Conservation (phyloP, 2,113 vertebrate species). For the Zeus faber region DNA sequence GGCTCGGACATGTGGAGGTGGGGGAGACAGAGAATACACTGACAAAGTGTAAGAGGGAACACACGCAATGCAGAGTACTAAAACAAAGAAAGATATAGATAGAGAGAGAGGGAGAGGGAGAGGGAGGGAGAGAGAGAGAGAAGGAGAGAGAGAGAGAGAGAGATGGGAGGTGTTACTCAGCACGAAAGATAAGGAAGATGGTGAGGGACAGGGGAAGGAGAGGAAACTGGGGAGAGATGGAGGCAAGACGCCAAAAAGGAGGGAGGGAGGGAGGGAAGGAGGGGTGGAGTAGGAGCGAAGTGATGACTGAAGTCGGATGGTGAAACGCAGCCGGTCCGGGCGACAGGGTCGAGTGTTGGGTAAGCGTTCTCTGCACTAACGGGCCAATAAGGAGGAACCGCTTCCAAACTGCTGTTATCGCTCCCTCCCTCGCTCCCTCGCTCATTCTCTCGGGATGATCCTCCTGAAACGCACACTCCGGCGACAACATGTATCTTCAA, state of each 20-base stretch:
- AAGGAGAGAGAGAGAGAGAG: neutral
- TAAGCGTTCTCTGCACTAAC: constrained; percentile 2
- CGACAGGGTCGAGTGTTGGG: neutral
- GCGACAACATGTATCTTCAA: no score
- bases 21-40: neutral
- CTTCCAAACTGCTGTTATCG: neutral
- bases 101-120: neutral
- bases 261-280: neutral
- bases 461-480: constrained; percentile 8
- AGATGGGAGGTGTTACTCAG: constrained; percentile 40
- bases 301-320: constrained; percentile 3
- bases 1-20: neutral
- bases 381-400: constrained; percentile 5
- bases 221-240: constrained; percentile 2
- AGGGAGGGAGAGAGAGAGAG: neutral
- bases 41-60: no score
- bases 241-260: neutral
- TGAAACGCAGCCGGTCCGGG: neutral
- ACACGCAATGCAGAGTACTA: no score
- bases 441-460: no score
- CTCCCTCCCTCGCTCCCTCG: neutral
- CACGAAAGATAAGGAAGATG: constrained; percentile 12
- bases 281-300: constrained; percentile 10
- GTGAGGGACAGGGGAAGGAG: neutral
- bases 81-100: constrained; percentile 15